Percentiles rank a stretch among this genome's conserved stretches.
Conservation (phyloP, 2,113 vertebrate species). For the Bombycilla garrulus region DNA sequence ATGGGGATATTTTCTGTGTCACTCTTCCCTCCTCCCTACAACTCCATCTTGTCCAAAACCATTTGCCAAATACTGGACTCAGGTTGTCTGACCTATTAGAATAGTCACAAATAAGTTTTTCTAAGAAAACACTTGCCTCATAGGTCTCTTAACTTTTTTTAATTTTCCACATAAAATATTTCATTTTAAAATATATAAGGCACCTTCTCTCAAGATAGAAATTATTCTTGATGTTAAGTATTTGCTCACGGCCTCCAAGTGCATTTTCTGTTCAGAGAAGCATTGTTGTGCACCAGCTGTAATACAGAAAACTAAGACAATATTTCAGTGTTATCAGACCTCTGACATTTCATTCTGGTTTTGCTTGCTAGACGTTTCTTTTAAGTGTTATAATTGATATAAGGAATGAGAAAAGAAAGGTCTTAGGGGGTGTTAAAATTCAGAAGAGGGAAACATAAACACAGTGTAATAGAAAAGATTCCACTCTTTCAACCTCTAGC, state of each 20-base stretch:
- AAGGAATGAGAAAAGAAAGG: not conserved
- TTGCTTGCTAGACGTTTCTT: not conserved
- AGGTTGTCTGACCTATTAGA: not conserved
- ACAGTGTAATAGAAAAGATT: not conserved
- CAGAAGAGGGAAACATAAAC: not conserved
- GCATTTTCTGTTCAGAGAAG: not conserved
- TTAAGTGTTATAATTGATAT: not conserved
- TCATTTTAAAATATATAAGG: not conserved
- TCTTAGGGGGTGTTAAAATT: not conserved
- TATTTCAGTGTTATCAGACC: conserved; percentile 5
- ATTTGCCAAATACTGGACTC: not conserved
- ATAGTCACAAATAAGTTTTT: not conserved
- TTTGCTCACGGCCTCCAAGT: not conserved
- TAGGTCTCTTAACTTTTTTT: not conserved
- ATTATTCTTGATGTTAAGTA: not conserved
- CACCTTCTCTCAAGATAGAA: not conserved
- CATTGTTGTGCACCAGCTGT: not conserved
- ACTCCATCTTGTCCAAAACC: not conserved
- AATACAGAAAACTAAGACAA: not conserved
- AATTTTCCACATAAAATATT: not conserved
- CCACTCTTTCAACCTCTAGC: not conserved
- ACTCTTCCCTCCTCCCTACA: fast-evolving
- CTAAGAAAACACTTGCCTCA: not conserved
- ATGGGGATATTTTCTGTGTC: not conserved
- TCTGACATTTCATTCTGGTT: not conserved